Percentiles rank a stretch among this genome's conserved stretches.
These are phyloP conservation scores for human DNA, from an alignment of 2,113 vertebrate species.

Conservation along the genomic window DNA sequence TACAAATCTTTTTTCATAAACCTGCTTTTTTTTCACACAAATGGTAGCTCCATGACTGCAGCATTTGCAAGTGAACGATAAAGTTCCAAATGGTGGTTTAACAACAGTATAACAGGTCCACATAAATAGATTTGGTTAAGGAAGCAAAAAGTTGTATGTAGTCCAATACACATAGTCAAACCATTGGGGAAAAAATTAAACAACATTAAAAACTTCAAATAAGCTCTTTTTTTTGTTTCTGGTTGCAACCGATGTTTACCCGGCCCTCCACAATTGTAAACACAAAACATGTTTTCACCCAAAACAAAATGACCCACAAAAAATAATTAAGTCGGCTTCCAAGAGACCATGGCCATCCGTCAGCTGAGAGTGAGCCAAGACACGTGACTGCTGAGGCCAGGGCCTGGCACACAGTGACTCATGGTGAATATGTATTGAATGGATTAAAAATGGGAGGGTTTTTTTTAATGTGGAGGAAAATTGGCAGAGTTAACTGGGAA, in stretches of 20 bases:
- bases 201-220: neutral
- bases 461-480: neutral
- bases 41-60: neutral
- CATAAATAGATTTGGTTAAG: conserved; percentile 13
- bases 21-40: neutral
- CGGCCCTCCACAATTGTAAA: neutral
- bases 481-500: neutral
- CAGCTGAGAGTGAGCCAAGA: neutral
- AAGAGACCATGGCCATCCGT: neutral
- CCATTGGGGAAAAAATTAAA: neutral
- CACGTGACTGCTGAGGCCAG: neutral
- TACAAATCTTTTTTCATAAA: neutral
- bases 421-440: neutral
- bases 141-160: neutral
- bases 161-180: neutral
- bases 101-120: neutral
- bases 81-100: neutral
- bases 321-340: neutral
- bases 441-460: neutral
- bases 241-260: neutral
- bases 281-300: neutral
- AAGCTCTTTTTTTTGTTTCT: neutral
- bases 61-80: neutral
- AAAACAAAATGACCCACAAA: neutral
- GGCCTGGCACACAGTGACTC: neutral